phyloP scores from a whole-genome alignment of 2,113 vertebrate genomes.

The Astatotilapia flaviijosephi region DNA sequence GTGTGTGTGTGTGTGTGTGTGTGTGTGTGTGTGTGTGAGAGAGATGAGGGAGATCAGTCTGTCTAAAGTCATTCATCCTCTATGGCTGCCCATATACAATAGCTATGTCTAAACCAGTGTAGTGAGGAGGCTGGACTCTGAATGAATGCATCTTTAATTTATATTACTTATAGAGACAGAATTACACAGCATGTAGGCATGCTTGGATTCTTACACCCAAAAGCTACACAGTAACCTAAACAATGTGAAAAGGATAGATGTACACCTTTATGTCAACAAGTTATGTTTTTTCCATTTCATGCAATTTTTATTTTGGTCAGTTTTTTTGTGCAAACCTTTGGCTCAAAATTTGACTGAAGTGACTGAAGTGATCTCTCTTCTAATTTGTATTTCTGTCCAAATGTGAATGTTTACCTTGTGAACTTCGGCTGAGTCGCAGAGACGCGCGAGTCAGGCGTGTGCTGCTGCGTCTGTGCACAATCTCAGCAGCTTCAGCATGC shows the following conservation, averaged over 20 bases:
- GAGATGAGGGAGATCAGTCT: conserved; percentile 16
- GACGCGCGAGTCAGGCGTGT: conserved; percentile 89
- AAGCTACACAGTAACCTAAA: neutral
- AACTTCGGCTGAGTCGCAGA: conserved; percentile 86
- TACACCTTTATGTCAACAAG: neutral
- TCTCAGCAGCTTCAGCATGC: conserved; percentile 84
- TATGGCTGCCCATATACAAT: neutral
- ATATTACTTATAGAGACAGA: neutral
- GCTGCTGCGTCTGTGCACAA: conserved; percentile 73
- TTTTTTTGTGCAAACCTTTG: neutral
- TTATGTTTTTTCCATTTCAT: neutral
- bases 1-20: neutral
- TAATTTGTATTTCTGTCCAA: neutral
- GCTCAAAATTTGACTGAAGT: neutral
- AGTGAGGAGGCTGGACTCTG: neutral
- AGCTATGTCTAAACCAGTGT: neutral
- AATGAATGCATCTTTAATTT: neutral
- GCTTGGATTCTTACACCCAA: neutral
- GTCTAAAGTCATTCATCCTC: conserved; percentile 35
- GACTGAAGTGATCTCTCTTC: neutral
- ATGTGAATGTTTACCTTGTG: conserved; percentile 76
- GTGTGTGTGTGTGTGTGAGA: neutral
- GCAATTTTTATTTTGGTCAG: neutral
- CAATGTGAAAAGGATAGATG: neutral
- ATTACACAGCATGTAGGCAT: neutral